These are phyloP conservation scores for Lasioglossum lativentre DNA, from an alignment of 2,888 invertebrate genomes.

Conservation along the genomic window DNA sequence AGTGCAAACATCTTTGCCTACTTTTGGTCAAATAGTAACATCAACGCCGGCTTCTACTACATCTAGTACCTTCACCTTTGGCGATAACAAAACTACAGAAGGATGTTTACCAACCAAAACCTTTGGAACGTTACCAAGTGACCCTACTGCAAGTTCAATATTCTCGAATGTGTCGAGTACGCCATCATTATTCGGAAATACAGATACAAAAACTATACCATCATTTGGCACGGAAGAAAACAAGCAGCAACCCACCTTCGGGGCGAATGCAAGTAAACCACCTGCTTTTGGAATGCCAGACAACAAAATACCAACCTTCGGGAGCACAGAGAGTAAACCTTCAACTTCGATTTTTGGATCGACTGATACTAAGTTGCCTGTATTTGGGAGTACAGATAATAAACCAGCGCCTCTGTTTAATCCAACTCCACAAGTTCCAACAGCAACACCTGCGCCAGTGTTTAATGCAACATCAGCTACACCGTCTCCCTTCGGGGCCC, in stretches of 20 bases:
- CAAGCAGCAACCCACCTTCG: slow-evolving; percentile 67
- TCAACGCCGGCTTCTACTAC: slow-evolving; percentile 41
- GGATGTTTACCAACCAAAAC: slow-evolving; percentile 39
- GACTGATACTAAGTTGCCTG: slow-evolving; percentile 52
- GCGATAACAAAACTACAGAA: slow-evolving; percentile 56
- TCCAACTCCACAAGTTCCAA: slow-evolving; percentile 57
- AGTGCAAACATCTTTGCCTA: slow-evolving; percentile 48
- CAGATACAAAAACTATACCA: slow-evolving; percentile 52
- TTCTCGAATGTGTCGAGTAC: slow-evolving; percentile 59
- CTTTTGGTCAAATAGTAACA: slow-evolving; percentile 58
- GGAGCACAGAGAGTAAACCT: slow-evolving; percentile 66
- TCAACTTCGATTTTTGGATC: slow-evolving; percentile 63
- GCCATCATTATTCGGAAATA: slow-evolving; percentile 65
- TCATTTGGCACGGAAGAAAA: slow-evolving; percentile 71
- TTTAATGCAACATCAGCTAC: slow-evolving; percentile 46
- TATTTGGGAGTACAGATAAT: slow-evolving; percentile 59
- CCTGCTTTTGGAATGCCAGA: slow-evolving; percentile 68
- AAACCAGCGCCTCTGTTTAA: slow-evolving; percentile 68
- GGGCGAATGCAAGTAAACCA: slow-evolving; percentile 62
- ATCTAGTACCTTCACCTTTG: slow-evolving; percentile 64
- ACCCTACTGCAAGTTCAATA: slow-evolving; percentile 41
- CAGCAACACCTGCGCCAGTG: slow-evolving; percentile 50
- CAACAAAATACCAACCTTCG: slow-evolving; percentile 70
- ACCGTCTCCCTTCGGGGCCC: slow-evolving; percentile 63
- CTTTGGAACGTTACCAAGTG: slow-evolving; percentile 37